These are phyloP conservation scores for Perccottus glenii DNA, from an alignment of 2,113 vertebrate species.

Conservation along the genomic window DNA sequence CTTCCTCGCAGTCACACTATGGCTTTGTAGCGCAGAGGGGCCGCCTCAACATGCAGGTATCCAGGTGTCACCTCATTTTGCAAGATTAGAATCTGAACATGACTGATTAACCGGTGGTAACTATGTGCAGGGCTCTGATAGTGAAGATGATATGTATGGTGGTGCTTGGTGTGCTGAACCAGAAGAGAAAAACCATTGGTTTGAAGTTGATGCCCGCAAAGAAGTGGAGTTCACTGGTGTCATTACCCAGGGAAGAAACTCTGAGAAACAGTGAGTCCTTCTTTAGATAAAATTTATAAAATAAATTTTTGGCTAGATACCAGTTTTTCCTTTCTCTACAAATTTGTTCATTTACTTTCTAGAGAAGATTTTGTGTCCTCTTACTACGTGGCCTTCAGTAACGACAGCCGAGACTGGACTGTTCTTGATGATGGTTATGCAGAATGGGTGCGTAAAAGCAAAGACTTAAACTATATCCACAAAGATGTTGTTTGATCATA, in stretches of 20 bases:
- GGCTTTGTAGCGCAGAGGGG: conserved; percentile 87
- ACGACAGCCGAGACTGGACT: conserved; percentile 92
- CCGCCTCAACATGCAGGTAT: conserved; percentile 94
- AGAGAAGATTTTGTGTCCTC: conserved; percentile 90
- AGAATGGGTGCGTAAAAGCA: conserved; percentile 86
- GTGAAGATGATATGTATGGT: conserved; percentile 87
- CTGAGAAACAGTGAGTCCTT: conserved; percentile 82
- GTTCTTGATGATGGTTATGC: conserved; percentile 90
- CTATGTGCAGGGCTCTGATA: conserved; percentile 78
- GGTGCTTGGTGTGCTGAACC: conserved; percentile 90
- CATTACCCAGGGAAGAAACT: conserved; percentile 93
- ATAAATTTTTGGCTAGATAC: not conserved
- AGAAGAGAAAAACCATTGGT: conserved; percentile 88
- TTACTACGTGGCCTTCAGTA: conserved; percentile 95
- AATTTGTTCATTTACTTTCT: not conserved
- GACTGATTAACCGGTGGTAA: not conserved
- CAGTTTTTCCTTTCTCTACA: not conserved
- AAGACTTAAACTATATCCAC: rapidly evolving
- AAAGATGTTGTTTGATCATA: not conserved
- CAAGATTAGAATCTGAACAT: not conserved
- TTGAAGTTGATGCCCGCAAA: conserved; percentile 88
- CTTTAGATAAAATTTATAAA: not conserved
- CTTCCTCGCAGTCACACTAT: conserved; percentile 89
- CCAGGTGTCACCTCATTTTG: not conserved
- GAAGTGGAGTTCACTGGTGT: conserved; percentile 90